Base-by-base conservation (phyloP, 1,140 invertebrate genomes). In the Drosophila fuyamai region DNA sequence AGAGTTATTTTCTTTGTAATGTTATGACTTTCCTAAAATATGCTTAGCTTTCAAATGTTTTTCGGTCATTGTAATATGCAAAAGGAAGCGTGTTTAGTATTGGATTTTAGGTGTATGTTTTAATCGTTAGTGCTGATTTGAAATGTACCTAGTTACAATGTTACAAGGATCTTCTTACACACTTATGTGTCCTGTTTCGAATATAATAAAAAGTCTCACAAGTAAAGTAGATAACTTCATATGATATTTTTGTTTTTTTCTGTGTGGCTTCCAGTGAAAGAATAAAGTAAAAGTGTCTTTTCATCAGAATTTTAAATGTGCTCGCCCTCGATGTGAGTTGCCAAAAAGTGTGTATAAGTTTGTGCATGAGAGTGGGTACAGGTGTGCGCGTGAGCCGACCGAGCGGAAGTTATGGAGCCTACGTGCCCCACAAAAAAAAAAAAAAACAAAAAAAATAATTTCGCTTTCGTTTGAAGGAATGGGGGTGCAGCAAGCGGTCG, bases 281-380 rank as follows among this genome's bases (percentile, higher is more conserved):
- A 65, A 65, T 66, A 75, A 80, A 84, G 79, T 80, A 84, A 89
- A 89, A 75, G 76, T 88, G 80, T 89, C 84, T 89, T 88, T 89
- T 88, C 84, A 89, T 89, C 84, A 84, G 80, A 89, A 88, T 89
- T 84, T 88, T 89, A 84, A 88, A 88, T 89, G 84, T 60, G 67
- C 51, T 41, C 59, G 51, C 27, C 58, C 44, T 38, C 71, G 76
- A 55, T 65, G 55, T 73, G 66, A 78, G 63, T 79, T 78, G 76
- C 76, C 47, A 61, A 78, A 77, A 78, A 70, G 53, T 63, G 44
- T 67, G 47, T 58, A 51, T 66, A 46, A 48, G 38, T 60, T 60
- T 77, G 18, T 60, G 27, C 68, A 48, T 58, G 71, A 53, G 71
- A 76, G 56, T 66, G 84, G 67, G 79, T 79, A 76, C 72, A 83